Evolutionary conservation across 2,888 invertebrate species (phyloP).

Genomic region (Heteromurus nitidus): DNA sequence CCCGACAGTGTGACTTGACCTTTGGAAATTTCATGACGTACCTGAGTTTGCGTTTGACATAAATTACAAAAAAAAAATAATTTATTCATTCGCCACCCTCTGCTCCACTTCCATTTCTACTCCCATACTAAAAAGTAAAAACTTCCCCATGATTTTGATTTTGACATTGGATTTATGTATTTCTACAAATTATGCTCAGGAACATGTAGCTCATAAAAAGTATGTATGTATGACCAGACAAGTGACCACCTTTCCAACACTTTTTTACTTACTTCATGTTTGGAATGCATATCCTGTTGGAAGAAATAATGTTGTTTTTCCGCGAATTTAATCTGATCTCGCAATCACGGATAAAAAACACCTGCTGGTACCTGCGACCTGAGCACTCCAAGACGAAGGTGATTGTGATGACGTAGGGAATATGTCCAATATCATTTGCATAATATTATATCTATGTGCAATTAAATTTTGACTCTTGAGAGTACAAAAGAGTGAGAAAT

Average conservation of each 20-base stretch:
- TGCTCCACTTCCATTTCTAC: background rate
- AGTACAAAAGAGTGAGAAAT: too few relatives aligned
- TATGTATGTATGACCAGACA: too few relatives aligned
- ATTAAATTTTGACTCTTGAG: background rate
- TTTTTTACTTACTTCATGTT: background rate
- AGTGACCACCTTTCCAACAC: background rate
- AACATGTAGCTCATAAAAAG: background rate
- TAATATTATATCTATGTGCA: background rate
- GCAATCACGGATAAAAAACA: background rate
- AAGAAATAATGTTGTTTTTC: too few relatives aligned
- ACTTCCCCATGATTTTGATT: constrained; percentile 27
- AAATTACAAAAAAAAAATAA: background rate
- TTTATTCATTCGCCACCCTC: too few relatives aligned
- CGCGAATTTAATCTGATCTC: too few relatives aligned
- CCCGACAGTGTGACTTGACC: background rate
- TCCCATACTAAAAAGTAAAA: background rate
- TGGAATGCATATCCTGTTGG: constrained; percentile 3
- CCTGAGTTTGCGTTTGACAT: background rate
- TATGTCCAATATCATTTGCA: background rate
- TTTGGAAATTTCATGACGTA: constrained; percentile 4
- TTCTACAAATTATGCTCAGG: background rate
- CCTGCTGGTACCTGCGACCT: background rate
- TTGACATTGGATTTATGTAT: too few relatives aligned
- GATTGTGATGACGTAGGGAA: too few relatives aligned
- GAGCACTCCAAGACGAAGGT: too few relatives aligned